phyloP scores from a whole-genome alignment of 2,113 vertebrate species.

The Sinocyclocheilus anophthalmus region DNA sequence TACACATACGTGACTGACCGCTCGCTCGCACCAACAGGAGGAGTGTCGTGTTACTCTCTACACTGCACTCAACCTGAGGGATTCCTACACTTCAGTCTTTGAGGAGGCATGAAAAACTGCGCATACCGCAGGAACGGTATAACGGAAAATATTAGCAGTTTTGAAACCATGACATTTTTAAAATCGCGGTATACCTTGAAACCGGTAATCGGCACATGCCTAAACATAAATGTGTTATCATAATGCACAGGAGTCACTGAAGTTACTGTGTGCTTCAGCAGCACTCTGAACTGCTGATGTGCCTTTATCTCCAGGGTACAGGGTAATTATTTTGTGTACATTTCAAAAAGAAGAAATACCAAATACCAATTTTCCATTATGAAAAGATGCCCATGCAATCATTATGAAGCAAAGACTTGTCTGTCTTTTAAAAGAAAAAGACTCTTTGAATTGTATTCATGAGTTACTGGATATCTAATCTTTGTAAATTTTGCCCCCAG shows the following conservation, averaged over 20 bases:
- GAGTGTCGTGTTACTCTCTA: too few relatives aligned
- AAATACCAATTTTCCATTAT: not conserved
- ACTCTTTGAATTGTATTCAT: conserved; percentile 21
- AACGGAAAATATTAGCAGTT: too few relatives aligned
- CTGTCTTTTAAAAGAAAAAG: conserved; percentile 33
- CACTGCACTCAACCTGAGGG: too few relatives aligned
- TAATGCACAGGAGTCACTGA: not conserved
- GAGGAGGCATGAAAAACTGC: too few relatives aligned
- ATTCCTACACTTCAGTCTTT: too few relatives aligned
- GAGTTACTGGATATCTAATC: conserved; percentile 32
- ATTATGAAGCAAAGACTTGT: conserved; percentile 4
- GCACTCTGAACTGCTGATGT: conserved; percentile 6
- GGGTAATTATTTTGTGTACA: conserved; percentile 5
- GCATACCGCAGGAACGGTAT: too few relatives aligned
- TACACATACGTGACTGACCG: too few relatives aligned
- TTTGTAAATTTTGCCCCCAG: conserved; percentile 26
- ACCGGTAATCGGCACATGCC: too few relatives aligned
- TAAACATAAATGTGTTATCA: conserved; percentile 3
- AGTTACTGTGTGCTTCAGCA: conserved; percentile 8
- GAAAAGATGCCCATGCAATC: conserved; percentile 14
- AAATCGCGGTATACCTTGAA: too few relatives aligned
- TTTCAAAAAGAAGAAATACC: conserved; percentile 14
- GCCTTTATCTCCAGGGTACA: conserved; percentile 23
- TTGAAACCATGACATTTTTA: too few relatives aligned
- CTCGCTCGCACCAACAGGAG: too few relatives aligned